Evolutionary conservation across 2,113 vertebrate species (phyloP), one percentile per base, ranked within the genome.

Genomic region (Muntiacus reevesi): DNA sequence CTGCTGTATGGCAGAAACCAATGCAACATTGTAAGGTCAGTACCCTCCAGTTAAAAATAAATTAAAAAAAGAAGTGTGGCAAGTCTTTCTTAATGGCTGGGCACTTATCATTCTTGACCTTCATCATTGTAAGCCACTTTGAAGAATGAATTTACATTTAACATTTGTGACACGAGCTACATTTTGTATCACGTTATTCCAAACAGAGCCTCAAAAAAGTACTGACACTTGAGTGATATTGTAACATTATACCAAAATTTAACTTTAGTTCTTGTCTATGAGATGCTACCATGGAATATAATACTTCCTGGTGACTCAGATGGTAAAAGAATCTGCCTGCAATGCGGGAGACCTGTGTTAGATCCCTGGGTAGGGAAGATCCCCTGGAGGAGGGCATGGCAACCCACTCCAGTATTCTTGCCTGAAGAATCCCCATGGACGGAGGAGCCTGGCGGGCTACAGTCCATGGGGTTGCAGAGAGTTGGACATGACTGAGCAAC

Each of bases 111-210:
- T 71, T 88, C 21, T n/a, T 60, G n/a, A 52, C 43, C 23, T 81
- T 64, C 10, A 85, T 74, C 27, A 57, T 19, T 25, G 40, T 62
- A 19, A 25, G 67, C 17, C 33, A 64, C 15, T 40, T 28, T 54
- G 21, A 76, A 88, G 43, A 92, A 52, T 36, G 43, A 74, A 60
- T 59, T 87, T 60, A 79, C 57, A 71, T 67, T 87, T 71, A 81
- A 74, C n/a, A 30, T 2, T 3, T 79, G 47, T 60, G 36, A 36
- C 43, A 36, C 0, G 30, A 33, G 45, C 19, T n/a, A n/a, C 12
- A 45, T 91, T 67, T 54, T 43, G 33, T 10, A 11, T 91, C 76
- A 64, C 7, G 21, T n/a, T 57, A 25, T 50, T 93, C 45, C 14
- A 71, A 92, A 47, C 54, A 76, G 0, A 93, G 25, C 10, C 47